phyloP scores from a whole-genome alignment of 1,140 invertebrate species.

The Ceratina calcarata region DNA sequence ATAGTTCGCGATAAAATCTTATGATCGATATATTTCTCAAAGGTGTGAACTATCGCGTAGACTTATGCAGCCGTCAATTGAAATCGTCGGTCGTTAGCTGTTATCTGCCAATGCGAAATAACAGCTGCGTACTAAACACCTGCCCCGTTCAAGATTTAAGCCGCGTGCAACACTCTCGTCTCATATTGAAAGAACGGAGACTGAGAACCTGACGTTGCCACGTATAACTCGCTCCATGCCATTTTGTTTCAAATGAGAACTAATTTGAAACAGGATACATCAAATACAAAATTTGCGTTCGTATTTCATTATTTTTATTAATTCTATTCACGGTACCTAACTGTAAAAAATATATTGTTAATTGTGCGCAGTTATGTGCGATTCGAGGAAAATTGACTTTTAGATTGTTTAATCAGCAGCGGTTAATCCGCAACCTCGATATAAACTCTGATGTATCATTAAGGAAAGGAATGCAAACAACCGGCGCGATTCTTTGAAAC shows the following conservation, averaged over 20 bases:
- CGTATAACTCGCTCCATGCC: background rate
- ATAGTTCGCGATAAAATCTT: background rate
- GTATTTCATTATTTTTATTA: too few relatives aligned
- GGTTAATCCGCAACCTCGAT: background rate
- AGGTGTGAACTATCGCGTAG: constrained; percentile 49
- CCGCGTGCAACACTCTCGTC: background rate
- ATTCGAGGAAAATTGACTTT: constrained; percentile 14
- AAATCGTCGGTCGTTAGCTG: constrained; percentile 18
- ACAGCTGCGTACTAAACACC: constrained; percentile 50
- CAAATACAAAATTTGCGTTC: background rate
- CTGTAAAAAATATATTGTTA: background rate
- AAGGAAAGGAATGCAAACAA: constrained; percentile 23
- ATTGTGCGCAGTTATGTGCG: background rate
- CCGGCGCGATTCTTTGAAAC: constrained; percentile 19
- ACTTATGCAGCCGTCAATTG: constrained; percentile 60
- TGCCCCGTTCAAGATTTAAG: constrained; percentile 44
- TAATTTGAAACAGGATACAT: background rate
- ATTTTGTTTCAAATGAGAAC: background rate
- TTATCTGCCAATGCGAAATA: constrained; percentile 34
- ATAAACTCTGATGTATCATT: constrained; percentile 2
- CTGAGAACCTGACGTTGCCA: background rate
- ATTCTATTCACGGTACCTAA: background rate
- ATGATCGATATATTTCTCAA: constrained; percentile 43
- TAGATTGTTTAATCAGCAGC: background rate
- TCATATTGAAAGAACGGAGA: background rate